Base-by-base conservation (phyloP, 1,140 invertebrate genomes). In the Calephelis virginiensis region DNA sequence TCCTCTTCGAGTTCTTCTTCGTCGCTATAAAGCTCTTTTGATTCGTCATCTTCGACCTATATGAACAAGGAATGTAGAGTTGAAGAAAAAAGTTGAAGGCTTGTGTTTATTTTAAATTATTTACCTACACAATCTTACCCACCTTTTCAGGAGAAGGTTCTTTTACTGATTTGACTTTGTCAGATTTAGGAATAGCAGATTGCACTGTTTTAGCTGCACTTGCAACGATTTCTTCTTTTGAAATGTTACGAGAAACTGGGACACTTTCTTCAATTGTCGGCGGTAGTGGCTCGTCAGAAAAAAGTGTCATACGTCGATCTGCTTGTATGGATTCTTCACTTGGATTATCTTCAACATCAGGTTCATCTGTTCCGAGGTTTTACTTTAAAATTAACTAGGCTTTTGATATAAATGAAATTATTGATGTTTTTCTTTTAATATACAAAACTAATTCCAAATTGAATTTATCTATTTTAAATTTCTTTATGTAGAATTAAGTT, bases 271-370 rank as follows among this genome's bases (percentile, higher is more conserved):
- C 59, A 17, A 64, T 48, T 61, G 67, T 48, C 63, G 62, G 66
- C n/a, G 56, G 4, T 6, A 45, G 13, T 38, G 71, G 10, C 10
- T 70, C 47, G 71, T 85, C 78, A 70, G 81, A 69, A 68, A 87
- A 74, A 13, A 87, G 76, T 63, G 86, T 88, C 84, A 90, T 86
- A 40, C 88, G 76, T 38, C 86, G 74, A 71, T 87, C 81, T 10
- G 74, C 63, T 8, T 81, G 8, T 28, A 80, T 78, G 38, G 83
- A 81, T 66, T 84, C 83, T 71, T 87, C 84, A 65, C 78, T 80
- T 73, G 9, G 62, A 59, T 64, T 66, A 65, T 83, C 83, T 61
- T 83, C 79, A 43, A 43, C 40, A 28, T 79, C 76, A 53, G 80
- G 72, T 64, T 69, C 67, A 83, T 89, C 86, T 87, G 85, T 81